Conservation (phyloP, 2,113 vertebrate genomes). For the Turnix velox region DNA sequence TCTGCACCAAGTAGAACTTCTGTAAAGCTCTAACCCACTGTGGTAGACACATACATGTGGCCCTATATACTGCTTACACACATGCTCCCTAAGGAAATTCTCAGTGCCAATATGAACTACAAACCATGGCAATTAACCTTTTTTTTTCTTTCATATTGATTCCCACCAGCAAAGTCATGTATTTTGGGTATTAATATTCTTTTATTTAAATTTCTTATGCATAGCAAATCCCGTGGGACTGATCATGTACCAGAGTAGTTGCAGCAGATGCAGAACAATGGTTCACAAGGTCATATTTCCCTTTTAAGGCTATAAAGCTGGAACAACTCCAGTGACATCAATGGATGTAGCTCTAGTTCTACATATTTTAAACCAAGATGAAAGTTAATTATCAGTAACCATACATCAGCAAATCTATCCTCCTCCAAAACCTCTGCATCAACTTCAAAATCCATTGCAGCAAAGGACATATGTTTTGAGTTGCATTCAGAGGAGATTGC, state of each 20-base stretch:
- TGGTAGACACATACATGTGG: background rate
- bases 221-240: background rate
- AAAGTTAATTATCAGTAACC: background rate
- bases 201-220: background rate
- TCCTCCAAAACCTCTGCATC: background rate
- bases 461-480: background rate
- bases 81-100: background rate
- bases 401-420: background rate
- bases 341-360: background rate
- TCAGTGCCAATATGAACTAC: background rate
- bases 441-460: background rate
- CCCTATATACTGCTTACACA: background rate
- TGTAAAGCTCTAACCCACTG: background rate
- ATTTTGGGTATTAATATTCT: background rate
- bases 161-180: background rate
- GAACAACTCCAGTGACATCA: background rate
- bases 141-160: background rate
- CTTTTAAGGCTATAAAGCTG: background rate
- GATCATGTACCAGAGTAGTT: background rate
- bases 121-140: rapidly evolving
- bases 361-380: background rate
- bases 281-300: background rate
- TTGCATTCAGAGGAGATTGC: background rate
- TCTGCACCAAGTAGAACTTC: background rate
- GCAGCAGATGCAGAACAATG: background rate